These are phyloP conservation scores for Miichthys miiuy DNA, from an alignment of 2,797 vertebrate species.

Conservation along the genomic window DNA sequence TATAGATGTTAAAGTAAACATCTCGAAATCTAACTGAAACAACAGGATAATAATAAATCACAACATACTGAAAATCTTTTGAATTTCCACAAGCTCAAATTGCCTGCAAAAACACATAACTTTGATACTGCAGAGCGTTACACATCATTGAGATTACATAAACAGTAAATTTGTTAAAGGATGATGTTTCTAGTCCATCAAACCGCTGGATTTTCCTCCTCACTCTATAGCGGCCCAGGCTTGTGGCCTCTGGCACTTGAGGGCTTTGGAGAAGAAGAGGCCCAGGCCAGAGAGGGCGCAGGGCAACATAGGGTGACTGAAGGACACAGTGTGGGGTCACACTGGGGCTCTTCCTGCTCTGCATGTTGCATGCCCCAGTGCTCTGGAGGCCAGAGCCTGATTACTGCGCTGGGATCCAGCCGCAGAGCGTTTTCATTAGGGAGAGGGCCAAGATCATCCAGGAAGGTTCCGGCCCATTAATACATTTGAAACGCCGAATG, in stretches of 20 bases:
- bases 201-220: constrained; percentile 43
- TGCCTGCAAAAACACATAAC: constrained; percentile 40
- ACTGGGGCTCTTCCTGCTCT: constrained; percentile 81
- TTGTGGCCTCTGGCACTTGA: constrained; percentile 56
- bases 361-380: constrained; percentile 77
- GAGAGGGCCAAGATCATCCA: constrained; percentile 88
- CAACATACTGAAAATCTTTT: constrained; percentile 54
- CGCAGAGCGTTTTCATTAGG: constrained; percentile 88
- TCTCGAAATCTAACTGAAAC: constrained; percentile 29
- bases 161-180: constrained; percentile 66
- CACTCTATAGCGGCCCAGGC: constrained; percentile 47
- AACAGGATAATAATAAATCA: constrained; percentile 37
- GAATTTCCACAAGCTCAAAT: constrained; percentile 42
- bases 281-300: constrained; percentile 68
- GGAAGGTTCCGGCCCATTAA: constrained; percentile 90
- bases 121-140: constrained; percentile 42
- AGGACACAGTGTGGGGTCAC: constrained; percentile 81
- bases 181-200: constrained; percentile 59
- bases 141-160: constrained; percentile 62
- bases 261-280: constrained; percentile 70
- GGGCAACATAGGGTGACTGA: constrained; percentile 77
- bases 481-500: constrained; percentile 88
- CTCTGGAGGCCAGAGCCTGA: constrained; percentile 83
- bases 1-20: constrained; percentile 44
- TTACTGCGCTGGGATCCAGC: constrained; percentile 84